Percentiles rank a stretch among this genome's conserved stretches.
Conservation (phyloP, 2,797 vertebrate species). For the Syndactyla subalaris region DNA sequence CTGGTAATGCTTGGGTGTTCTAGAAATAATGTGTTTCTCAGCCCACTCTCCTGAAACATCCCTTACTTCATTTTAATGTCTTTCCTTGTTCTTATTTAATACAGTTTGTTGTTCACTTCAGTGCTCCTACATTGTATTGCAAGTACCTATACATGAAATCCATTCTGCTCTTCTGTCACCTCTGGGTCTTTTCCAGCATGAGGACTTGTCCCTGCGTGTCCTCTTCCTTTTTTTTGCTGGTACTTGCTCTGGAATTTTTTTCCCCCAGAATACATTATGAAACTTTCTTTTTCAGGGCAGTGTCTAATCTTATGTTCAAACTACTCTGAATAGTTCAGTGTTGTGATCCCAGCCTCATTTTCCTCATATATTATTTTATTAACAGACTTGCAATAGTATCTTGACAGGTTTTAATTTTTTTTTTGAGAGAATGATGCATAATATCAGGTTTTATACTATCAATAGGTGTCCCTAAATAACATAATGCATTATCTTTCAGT, state of each 20-base stretch:
- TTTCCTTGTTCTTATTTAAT: background rate
- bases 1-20: background rate
- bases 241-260: background rate
- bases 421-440: background rate
- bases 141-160: background rate
- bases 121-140: background rate
- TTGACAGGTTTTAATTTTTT: background rate
- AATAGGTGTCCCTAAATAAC: background rate
- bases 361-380: background rate
- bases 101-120: background rate
- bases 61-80: background rate
- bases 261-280: background rate
- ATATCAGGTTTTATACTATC: background rate
- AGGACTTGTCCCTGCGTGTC: accelerated
- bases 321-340: background rate
- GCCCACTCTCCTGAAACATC: background rate
- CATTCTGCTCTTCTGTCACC: background rate
- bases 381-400: background rate
- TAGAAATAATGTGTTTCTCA: background rate
- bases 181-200: accelerated
- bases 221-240: background rate
- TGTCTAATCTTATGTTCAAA: background rate
- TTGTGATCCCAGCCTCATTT: background rate
- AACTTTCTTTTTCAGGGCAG: background rate
- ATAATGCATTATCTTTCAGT: accelerated